Percentiles rank a stretch among this genome's conserved stretches.
These are phyloP conservation scores for Mionectes macconnelli DNA, from an alignment of 2,113 vertebrate species.

Conservation along the genomic window DNA sequence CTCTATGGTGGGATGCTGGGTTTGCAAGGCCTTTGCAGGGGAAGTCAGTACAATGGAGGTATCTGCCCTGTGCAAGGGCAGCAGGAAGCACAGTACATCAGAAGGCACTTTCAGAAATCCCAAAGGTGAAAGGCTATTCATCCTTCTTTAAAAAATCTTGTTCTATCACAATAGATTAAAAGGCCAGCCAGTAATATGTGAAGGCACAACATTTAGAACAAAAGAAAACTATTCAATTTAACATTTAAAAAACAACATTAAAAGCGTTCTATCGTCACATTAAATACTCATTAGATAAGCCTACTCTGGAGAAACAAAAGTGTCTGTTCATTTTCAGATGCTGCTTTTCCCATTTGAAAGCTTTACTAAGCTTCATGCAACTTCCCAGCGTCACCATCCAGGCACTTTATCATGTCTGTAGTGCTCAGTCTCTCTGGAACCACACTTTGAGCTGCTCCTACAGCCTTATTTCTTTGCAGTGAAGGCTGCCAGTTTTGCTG, in stretches of 20 bases:
- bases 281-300: not conserved
- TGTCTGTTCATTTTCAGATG: not conserved
- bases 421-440: not conserved
- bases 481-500: not conserved
- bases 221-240: not conserved
- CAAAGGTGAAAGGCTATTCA: not conserved
- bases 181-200: not conserved
- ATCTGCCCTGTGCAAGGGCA: not conserved
- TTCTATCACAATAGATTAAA: not conserved
- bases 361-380: not conserved
- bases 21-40: not conserved
- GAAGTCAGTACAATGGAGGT: not conserved
- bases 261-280: not conserved
- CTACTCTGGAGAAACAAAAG: not conserved
- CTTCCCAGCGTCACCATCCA: not conserved
- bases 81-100: not conserved
- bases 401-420: not conserved
- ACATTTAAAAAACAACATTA: not conserved
- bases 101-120: not conserved
- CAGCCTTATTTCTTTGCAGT: not conserved
- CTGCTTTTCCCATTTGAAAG: not conserved
- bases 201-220: not conserved
- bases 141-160: not conserved
- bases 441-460: not conserved
- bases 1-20: fast-evolving